These are phyloP conservation scores for Notospermus geniculatus DNA, from an alignment of 1,140 invertebrate genomes.

Conservation along the genomic window DNA sequence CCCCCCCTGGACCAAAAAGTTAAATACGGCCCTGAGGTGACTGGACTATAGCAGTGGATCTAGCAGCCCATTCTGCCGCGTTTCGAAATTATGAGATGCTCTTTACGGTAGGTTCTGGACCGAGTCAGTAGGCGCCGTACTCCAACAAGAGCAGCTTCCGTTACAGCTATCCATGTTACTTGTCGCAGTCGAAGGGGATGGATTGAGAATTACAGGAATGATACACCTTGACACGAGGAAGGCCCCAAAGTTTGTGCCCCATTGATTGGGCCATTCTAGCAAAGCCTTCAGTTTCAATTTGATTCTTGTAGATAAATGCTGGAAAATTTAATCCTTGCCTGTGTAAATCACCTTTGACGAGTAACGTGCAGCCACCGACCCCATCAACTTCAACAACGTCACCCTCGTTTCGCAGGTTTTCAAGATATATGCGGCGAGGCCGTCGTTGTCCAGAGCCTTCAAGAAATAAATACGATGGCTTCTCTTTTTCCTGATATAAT, in stretches of 20 bases:
- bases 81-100: too few species aligned
- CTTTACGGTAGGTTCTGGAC: too few species aligned
- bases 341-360: constrained; percentile 38
- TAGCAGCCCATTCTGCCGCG: too few species aligned
- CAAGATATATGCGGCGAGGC: constrained; percentile 32
- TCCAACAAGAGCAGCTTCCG: too few species aligned
- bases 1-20: too few species aligned
- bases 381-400: constrained; percentile 44
- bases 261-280: constrained; percentile 45
- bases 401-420: constrained; percentile 41
- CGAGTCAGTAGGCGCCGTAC: too few species aligned
- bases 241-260: constrained; percentile 37
- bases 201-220: constrained; percentile 21
- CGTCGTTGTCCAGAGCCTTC: constrained; percentile 43
- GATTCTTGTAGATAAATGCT: constrained; percentile 35
- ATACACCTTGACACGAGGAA: constrained; percentile 45
- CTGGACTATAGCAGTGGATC: too few species aligned
- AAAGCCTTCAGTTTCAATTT: constrained; percentile 51
- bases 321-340: constrained; percentile 45
- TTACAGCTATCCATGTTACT: too few species aligned
- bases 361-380: constrained; percentile 44
- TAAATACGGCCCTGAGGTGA: too few species aligned
- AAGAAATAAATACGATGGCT: constrained; percentile 31
- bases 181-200: too few species aligned
- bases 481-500: constrained; percentile 24